These are phyloP conservation scores for Xenentodon cancila DNA, from an alignment of 2,797 vertebrate species.

Conservation along the genomic window DNA sequence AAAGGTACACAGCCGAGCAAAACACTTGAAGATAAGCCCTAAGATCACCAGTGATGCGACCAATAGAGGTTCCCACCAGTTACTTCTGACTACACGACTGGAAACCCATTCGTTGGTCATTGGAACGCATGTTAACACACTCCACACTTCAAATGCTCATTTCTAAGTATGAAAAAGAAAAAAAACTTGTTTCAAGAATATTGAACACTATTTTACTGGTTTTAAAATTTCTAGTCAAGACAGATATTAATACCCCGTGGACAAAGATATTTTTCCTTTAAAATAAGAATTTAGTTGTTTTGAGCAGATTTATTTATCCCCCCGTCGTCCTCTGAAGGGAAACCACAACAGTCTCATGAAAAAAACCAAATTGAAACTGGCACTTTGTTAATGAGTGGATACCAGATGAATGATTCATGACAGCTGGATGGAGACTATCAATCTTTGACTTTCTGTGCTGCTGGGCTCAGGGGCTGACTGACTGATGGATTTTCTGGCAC, in stretches of 20 bases:
- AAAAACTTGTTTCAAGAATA: no score
- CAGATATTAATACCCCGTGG: no score
- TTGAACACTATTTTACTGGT: no score
- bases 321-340: conserved; percentile 16
- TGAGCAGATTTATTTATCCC: neutral
- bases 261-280: no score
- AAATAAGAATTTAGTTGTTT: no score
- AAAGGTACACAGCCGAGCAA: conserved; percentile 25
- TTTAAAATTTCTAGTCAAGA: no score
- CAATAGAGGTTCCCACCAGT: no score
- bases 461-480: conserved; percentile 35
- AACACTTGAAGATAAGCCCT: conserved; percentile 7
- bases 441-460: conserved; percentile 49
- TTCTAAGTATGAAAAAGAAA: no score
- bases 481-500: conserved; percentile 51
- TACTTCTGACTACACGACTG: no score
- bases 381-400: conserved; percentile 57
- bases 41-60: conserved; percentile 12
- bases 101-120: no score
- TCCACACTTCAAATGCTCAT: no score
- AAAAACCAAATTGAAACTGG: conserved; percentile 44
- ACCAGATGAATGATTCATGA: conserved; percentile 51
- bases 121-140: no score
- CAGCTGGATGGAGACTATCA: conserved; percentile 34
- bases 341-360: conserved; percentile 23